Conservation (phyloP, 2,113 vertebrate genomes). For the Sula dactylatra region DNA sequence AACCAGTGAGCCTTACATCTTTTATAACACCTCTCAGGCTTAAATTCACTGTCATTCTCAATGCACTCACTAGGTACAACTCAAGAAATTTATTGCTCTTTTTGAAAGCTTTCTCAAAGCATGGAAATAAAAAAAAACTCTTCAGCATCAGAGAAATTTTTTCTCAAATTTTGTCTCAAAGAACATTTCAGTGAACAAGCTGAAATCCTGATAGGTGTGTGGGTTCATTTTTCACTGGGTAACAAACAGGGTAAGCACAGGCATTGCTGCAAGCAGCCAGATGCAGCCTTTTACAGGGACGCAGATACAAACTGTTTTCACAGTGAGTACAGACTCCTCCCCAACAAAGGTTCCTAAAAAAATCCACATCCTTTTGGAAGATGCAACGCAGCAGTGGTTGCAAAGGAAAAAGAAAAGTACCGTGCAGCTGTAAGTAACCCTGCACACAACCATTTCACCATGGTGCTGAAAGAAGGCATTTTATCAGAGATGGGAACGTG, state of each 20-base stretch:
- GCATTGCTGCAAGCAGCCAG: background rate
- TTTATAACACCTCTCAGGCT: background rate
- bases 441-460: background rate
- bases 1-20: background rate
- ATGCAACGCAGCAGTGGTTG: rapidly evolving
- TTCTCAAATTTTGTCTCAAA: background rate
- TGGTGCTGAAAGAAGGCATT: rapidly evolving
- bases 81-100: background rate
- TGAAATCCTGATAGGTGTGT: background rate
- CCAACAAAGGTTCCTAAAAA: background rate
- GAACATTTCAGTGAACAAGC: background rate
- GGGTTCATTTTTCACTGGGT: background rate
- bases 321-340: background rate
- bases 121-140: background rate
- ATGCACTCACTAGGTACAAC: background rate
- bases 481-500: background rate
- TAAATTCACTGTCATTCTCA: background rate
- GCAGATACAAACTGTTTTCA: background rate
- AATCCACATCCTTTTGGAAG: background rate
- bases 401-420: background rate
- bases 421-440: background rate
- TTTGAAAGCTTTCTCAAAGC: background rate
- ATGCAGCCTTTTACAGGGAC: background rate
- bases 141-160: background rate
- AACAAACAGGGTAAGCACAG: background rate